These are phyloP conservation scores for Nematostella vectensis DNA, from an alignment of 92 coral and sea anemone genomes.

Conservation along the genomic window DNA sequence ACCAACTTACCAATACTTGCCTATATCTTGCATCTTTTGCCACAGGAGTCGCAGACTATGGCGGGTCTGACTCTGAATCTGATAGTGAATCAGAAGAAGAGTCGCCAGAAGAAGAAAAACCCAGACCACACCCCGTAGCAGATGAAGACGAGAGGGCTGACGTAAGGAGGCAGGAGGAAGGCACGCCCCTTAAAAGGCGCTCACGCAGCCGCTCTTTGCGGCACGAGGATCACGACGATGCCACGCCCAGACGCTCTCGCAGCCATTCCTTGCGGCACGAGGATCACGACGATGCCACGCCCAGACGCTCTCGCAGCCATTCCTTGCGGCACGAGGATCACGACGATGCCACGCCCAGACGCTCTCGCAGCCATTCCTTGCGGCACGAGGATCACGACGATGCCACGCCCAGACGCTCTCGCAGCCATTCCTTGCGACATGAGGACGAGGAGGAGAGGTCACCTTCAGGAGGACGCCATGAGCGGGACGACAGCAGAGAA, in stretches of 20 bases:
- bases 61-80: constrained; percentile 82
- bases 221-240: constrained; percentile 3
- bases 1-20: no score
- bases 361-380: constrained; percentile 16
- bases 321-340: constrained; percentile 9
- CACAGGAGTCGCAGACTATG: constrained; percentile 91
- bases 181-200: constrained; percentile 1
- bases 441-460: constrained; percentile 12
- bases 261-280: constrained; percentile 8
- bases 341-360: constrained; percentile 30
- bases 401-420: constrained; percentile 2
- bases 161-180: no score
- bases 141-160: constrained; percentile 17
- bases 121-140: constrained; percentile 13
- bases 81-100: constrained; percentile 59
- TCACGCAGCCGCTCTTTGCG: constrained; percentile 29
- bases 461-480: background rate
- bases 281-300: constrained; percentile 13
- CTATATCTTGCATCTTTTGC: no score
- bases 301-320: constrained; percentile 16
- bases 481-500: constrained; percentile 10
- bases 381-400: constrained; percentile 10
- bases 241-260: constrained; percentile 17
- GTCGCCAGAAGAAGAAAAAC: constrained; percentile 16
- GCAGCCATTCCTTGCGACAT: background rate